phyloP scores from a whole-genome alignment of 2,888 invertebrate genomes.

The Spodoptera exigua region DNA sequence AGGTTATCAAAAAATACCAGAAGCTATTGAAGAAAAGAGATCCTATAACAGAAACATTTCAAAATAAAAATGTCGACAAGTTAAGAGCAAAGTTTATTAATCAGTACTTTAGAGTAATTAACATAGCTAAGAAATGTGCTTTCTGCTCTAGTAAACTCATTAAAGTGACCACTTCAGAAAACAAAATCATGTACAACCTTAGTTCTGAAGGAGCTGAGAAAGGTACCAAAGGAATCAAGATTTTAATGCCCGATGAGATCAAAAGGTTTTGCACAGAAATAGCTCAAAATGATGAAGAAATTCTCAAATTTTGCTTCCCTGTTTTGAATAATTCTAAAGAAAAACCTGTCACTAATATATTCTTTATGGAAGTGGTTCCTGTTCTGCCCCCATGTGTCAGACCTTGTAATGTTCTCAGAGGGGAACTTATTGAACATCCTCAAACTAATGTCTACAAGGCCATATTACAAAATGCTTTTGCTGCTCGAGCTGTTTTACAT shows the following conservation, averaged over 20 bases:
- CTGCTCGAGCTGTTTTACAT: slow-evolving; percentile 91
- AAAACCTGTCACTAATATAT: slow-evolving; percentile 93
- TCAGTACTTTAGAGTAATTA: slow-evolving; percentile 82
- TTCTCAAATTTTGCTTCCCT: slow-evolving; percentile 92
- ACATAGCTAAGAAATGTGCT: slow-evolving; percentile 84
- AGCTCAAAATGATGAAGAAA: slow-evolving; percentile 92
- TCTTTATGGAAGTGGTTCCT: slow-evolving; percentile 95
- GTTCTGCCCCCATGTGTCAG: slow-evolving; percentile 96
- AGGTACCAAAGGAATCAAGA: slow-evolving; percentile 78
- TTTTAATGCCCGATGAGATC: slow-evolving; percentile 91
- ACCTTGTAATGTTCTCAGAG: slow-evolving; percentile 91
- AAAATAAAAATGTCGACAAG: slow-evolving; percentile 85
- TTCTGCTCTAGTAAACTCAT: slow-evolving; percentile 87
- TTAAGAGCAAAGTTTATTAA: slow-evolving; percentile 82
- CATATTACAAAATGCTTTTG: slow-evolving; percentile 91
- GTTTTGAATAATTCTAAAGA: slow-evolving; percentile 87
- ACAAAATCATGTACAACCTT: slow-evolving; percentile 89
- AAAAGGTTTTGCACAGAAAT: slow-evolving; percentile 92
- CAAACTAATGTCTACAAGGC: slow-evolving; percentile 92
- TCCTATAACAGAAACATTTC: slow-evolving; percentile 72
- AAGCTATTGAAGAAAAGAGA: slow-evolving; percentile 76
- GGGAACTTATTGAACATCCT: slow-evolving; percentile 93
- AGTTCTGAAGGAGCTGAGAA: slow-evolving; percentile 70
- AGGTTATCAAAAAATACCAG: slow-evolving; percentile 80
- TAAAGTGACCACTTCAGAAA: slow-evolving; percentile 89